Percentiles rank a stretch among this genome's conserved stretches.
phyloP scores from a whole-genome alignment of 2,888 invertebrate genomes.

The Therioaphis trifolii region DNA sequence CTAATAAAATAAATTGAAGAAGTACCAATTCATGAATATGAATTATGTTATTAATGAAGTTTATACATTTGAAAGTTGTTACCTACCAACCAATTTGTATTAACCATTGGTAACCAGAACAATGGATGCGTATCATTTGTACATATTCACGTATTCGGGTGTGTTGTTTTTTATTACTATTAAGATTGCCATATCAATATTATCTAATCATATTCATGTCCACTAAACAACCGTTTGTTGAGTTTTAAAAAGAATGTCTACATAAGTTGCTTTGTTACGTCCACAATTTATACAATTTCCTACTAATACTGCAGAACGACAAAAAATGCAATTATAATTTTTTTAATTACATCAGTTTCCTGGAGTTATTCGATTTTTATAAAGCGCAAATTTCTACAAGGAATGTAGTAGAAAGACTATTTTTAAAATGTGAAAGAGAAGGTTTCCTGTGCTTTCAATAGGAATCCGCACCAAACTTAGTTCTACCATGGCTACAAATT shows the following conservation, averaged over 20 bases:
- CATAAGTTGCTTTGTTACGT: not conserved
- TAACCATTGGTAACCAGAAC: too few species aligned
- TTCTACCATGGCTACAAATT: conserved; percentile 8
- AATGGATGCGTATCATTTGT: too few species aligned
- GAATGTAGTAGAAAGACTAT: not conserved
- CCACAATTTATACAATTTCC: conserved; percentile 23
- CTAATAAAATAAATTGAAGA: too few species aligned
- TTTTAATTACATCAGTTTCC: not conserved
- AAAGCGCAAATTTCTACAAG: not conserved
- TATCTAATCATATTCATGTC: not conserved
- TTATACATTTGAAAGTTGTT: too few species aligned
- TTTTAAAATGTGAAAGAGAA: not conserved
- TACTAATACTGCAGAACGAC: not conserved
- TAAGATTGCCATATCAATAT: too few species aligned
- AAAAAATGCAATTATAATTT: not conserved
- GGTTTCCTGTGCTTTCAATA: not conserved
- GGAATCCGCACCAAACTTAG: not conserved
- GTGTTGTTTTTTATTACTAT: too few species aligned
- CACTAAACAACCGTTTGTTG: not conserved
- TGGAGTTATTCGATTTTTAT: not conserved
- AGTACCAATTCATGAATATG: too few species aligned
- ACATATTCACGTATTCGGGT: too few species aligned
- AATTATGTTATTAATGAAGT: too few species aligned
- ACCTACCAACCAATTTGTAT: too few species aligned
- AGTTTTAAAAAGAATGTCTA: not conserved